Percentiles rank a stretch among this genome's conserved stretches.
Evolutionary conservation across 2,797 vertebrate genomes (phyloP).

Genomic region (Acrossocheilus fasciatus): DNA sequence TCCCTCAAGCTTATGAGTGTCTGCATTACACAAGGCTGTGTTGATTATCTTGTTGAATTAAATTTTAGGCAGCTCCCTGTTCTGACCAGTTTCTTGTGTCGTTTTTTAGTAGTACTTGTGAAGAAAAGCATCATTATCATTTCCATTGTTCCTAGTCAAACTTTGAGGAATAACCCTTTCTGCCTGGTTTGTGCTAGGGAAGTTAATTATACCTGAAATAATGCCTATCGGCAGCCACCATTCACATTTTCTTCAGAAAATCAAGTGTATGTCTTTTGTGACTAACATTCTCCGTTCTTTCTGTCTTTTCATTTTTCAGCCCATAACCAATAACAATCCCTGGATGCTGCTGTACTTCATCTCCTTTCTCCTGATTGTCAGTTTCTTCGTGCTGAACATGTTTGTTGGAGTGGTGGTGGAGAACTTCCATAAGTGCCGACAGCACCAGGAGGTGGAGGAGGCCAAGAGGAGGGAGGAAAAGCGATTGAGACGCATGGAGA

Average conservation of each 20-base stretch:
- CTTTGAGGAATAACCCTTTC: not conserved
- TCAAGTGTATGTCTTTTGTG: not conserved
- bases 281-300: not conserved
- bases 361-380: conserved; percentile 92
- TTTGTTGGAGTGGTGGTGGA: conserved; percentile 91
- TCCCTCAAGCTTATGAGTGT: conserved; percentile 29
- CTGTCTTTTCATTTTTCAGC: conserved; percentile 49
- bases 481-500: conserved; percentile 82
- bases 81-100: not conserved
- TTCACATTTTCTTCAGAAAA: not conserved
- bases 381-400: conserved; percentile 94
- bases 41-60: conserved; percentile 25
- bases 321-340: conserved; percentile 80
- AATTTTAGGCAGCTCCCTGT: not conserved
- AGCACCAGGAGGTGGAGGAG: conserved; percentile 85
- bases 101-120: not conserved
- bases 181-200: not conserved
- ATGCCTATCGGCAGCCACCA: not conserved
- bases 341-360: conserved; percentile 95
- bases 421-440: conserved; percentile 92
- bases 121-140: not conserved
- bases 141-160: not conserved
- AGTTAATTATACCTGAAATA: not conserved
- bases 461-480: conserved; percentile 84
- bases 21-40: conserved; percentile 10